Evolutionary conservation across 2,888 invertebrate species (phyloP).

Genomic region (Malthinus flaveolus): DNA sequence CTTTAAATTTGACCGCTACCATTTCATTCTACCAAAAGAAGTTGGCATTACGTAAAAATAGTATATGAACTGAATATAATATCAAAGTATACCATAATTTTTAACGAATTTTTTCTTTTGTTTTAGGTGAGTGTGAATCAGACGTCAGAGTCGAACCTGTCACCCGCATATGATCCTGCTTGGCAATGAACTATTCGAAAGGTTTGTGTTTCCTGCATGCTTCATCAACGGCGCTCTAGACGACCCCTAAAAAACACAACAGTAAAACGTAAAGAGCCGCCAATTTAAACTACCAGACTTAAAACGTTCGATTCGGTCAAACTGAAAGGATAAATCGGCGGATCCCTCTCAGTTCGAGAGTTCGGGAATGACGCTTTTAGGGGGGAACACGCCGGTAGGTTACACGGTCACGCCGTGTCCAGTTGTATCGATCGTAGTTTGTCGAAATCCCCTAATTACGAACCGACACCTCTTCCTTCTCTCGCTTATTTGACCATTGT

Average conservation of each 20-base stretch:
- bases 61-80: too few relatives aligned
- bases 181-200: constrained; percentile 52
- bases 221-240: constrained; percentile 8
- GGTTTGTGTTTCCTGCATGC: constrained; percentile 44
- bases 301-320: constrained; percentile 22
- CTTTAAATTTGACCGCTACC: too few relatives aligned
- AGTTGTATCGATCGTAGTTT: constrained; percentile 33
- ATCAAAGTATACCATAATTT: too few relatives aligned
- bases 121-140: constrained; percentile 52
- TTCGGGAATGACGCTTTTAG: constrained; percentile 31
- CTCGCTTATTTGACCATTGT: constrained; percentile 34
- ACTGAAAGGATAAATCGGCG: constrained; percentile 32
- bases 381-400: too few relatives aligned
- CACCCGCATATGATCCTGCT: constrained; percentile 49
- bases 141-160: constrained; percentile 38
- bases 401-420: constrained; percentile 28
- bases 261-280: constrained; percentile 21
- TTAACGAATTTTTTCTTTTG: constrained; percentile 26
- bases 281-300: constrained; percentile 12
- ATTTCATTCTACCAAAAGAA: too few relatives aligned
- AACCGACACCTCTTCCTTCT: constrained; percentile 35
- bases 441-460: constrained; percentile 35
- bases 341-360: constrained; percentile 24
- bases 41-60: too few relatives aligned
- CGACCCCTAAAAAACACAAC: constrained; percentile 21